phyloP scores from a whole-genome alignment of 92 coral and sea anemone species.

The Epizoanthus rinbou region DNA sequence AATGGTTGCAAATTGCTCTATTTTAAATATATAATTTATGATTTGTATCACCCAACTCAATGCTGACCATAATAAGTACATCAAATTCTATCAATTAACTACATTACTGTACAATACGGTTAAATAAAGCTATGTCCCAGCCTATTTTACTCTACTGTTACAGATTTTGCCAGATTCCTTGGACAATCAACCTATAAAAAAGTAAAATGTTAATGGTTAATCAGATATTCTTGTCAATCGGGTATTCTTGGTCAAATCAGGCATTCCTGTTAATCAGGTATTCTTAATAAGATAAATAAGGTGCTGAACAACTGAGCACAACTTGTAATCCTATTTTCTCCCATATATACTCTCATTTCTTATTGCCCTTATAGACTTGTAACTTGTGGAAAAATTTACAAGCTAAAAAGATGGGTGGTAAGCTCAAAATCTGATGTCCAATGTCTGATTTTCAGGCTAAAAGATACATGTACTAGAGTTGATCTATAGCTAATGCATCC shows the following conservation, averaged over 20 bases:
- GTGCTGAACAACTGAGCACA: too few relatives aligned
- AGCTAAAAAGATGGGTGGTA: too few relatives aligned
- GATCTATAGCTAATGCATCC: neutral
- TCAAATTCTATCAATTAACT: neutral
- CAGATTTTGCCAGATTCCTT: constrained; percentile 95
- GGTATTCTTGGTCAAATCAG: too few relatives aligned
- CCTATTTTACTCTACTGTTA: constrained; percentile 81
- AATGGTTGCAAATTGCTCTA: too few relatives aligned
- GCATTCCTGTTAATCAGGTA: too few relatives aligned
- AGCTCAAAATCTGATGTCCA: neutral
- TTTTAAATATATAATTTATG: neutral
- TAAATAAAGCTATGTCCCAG: neutral
- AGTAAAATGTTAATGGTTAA: neutral
- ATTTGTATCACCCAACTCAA: neutral
- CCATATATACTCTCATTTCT: too few relatives aligned
- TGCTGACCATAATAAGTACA: too few relatives aligned
- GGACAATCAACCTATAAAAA: constrained; percentile 90
- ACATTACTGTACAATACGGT: neutral
- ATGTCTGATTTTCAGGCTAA: neutral
- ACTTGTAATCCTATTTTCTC: too few relatives aligned
- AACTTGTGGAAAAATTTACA: too few relatives aligned
- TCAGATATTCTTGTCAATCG: too few relatives aligned
- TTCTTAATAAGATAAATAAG: too few relatives aligned
- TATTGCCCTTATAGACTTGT: too few relatives aligned
- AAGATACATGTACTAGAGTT: neutral